Conservation (phyloP, 2,113 vertebrate genomes). For the Bufo bufo region DNA sequence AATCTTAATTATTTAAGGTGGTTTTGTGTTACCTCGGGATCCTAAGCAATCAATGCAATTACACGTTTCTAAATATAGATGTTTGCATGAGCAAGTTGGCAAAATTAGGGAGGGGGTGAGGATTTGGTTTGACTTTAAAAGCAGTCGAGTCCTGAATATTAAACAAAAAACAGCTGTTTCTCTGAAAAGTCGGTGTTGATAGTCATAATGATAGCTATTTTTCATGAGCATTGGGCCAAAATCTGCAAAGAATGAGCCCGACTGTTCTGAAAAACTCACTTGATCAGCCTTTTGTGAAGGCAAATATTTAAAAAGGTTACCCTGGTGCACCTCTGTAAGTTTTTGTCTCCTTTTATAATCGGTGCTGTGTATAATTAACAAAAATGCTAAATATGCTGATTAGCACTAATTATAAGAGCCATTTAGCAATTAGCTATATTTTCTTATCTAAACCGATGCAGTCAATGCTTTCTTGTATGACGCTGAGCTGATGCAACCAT, state of each 20-base stretch:
- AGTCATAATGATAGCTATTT: conserved; percentile 54
- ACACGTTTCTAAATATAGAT: conserved; percentile 78
- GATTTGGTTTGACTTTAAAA: conserved; percentile 76
- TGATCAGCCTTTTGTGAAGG: conserved; percentile 40
- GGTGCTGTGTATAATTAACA: conserved; percentile 23
- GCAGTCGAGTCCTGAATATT: conserved; percentile 72
- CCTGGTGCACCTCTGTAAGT: neutral
- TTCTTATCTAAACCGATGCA: conserved; percentile 16
- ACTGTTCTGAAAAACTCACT: conserved; percentile 46
- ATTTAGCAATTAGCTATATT: neutral
- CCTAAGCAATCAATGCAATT: conserved; percentile 66
- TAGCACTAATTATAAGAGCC: conserved; percentile 20
- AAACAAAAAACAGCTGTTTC: conserved; percentile 80
- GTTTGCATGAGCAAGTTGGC: conserved; percentile 72
- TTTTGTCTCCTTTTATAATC: conserved; percentile 37
- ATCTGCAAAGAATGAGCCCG: conserved; percentile 42
- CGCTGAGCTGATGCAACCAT: neutral
- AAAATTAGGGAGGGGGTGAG: conserved; percentile 58
- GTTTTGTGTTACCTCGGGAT: conserved; percentile 63
- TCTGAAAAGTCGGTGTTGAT: conserved; percentile 62
- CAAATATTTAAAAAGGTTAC: conserved; percentile 36
- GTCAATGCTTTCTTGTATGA: conserved; percentile 14
- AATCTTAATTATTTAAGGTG: conserved; percentile 53
- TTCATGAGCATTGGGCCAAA: conserved; percentile 49
- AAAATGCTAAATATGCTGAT: conserved; percentile 37